phyloP scores from a whole-genome alignment of 2,113 vertebrate genomes.

The Dissostichus mawsoni region DNA sequence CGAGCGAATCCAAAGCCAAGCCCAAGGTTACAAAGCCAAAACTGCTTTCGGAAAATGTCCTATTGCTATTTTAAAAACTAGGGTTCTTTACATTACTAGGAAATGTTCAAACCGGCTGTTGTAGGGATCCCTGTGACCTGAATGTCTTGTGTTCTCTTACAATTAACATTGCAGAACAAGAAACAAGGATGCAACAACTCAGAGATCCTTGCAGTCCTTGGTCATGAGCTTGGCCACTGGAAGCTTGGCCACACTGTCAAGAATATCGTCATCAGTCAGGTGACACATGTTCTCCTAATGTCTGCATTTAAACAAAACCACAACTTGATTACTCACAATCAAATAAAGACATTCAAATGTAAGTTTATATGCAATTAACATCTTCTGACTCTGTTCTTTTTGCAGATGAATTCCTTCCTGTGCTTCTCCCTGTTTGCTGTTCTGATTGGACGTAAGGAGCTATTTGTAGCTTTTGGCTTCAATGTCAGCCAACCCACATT shows the following conservation, averaged over 20 bases:
- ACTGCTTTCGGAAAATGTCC: background rate
- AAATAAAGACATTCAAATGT: background rate
- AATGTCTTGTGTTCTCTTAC: background rate
- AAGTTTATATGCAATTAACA: background rate
- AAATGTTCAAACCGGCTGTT: background rate
- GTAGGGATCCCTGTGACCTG: background rate
- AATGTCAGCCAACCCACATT: slow-evolving; percentile 93
- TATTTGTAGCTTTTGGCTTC: slow-evolving; percentile 97
- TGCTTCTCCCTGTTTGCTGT: slow-evolving; percentile 97
- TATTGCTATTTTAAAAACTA: background rate
- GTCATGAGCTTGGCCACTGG: slow-evolving; percentile 98
- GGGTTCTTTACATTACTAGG: background rate
- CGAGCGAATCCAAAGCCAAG: slow-evolving; percentile 87
- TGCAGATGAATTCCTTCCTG: slow-evolving; percentile 97
- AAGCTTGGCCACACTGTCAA: slow-evolving; percentile 97
- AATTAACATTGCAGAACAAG: slow-evolving; percentile 86
- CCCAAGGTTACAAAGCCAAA: slow-evolving; percentile 72
- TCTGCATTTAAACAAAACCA: background rate
- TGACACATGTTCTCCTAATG: slow-evolving; percentile 70
- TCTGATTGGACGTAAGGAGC: slow-evolving; percentile 94
- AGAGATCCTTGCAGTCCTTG: slow-evolving; percentile 96
- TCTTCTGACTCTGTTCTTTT: slow-evolving; percentile 32
- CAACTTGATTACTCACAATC: background rate
- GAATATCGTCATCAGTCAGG: slow-evolving; percentile 98
- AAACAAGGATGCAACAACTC: slow-evolving; percentile 98